Conservation (phyloP, 2,113 vertebrate species). For the Channa argus region DNA sequence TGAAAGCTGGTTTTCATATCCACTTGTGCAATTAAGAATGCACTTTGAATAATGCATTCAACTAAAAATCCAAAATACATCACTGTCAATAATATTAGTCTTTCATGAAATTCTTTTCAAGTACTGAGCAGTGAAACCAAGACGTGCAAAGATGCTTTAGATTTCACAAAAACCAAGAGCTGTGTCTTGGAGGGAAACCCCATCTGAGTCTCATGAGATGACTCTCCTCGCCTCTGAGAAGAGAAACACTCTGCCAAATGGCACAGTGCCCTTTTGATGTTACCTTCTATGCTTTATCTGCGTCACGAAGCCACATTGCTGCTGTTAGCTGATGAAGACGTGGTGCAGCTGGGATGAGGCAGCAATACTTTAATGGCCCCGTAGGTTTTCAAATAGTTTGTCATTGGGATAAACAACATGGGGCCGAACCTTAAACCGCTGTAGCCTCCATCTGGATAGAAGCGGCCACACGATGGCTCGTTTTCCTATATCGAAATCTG, state of each 20-base stretch:
- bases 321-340: constrained; percentile 64
- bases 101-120: constrained; percentile 41
- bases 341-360: constrained; percentile 50
- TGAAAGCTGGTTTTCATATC: too few relatives aligned
- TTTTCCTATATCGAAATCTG: constrained; percentile 65
- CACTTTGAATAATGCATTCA: not conserved
- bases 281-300: constrained; percentile 52
- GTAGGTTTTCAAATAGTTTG: constrained; percentile 57
- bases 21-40: not conserved
- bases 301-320: constrained; percentile 15
- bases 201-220: constrained; percentile 44
- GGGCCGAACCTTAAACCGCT: constrained; percentile 55
- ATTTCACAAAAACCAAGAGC: constrained; percentile 8
- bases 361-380: constrained; percentile 62
- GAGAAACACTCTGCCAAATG: constrained; percentile 68
- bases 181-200: constrained; percentile 43
- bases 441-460: constrained; percentile 69
- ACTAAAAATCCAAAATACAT: constrained; percentile 6
- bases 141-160: constrained; percentile 33
- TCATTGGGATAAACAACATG: constrained; percentile 31
- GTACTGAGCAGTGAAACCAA: not conserved
- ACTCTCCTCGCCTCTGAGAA: constrained; percentile 42
- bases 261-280: constrained; percentile 64
- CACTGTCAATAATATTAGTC: constrained; percentile 1
- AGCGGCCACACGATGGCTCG: constrained; percentile 58